phyloP scores from a whole-genome alignment of 1,140 invertebrate species.

The Drosophila carrolli region DNA sequence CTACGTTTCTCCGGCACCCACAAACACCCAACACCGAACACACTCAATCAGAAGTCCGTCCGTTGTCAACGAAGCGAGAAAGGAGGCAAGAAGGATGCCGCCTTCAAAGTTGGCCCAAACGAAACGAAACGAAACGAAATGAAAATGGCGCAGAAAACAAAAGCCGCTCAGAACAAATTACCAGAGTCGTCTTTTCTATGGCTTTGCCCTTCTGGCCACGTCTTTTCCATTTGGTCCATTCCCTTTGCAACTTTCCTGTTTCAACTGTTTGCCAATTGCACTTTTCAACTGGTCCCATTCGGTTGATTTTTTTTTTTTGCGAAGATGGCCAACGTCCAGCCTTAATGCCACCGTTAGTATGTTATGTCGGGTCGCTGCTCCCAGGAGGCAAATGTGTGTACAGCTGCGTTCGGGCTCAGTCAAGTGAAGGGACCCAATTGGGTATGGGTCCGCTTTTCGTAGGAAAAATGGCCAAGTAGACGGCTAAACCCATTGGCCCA shows the following conservation, averaged over 20 bases:
- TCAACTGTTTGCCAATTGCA: constrained; percentile 72
- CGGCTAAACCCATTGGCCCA: constrained; percentile 63
- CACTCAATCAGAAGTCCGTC: constrained; percentile 56
- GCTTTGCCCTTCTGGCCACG: constrained; percentile 56
- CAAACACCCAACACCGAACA: constrained; percentile 11
- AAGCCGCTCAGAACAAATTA: constrained; percentile 82
- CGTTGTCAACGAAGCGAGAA: constrained; percentile 49
- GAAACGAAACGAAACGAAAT: constrained; percentile 44
- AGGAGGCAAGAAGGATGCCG: constrained; percentile 33
- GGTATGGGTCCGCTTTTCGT: constrained; percentile 8
- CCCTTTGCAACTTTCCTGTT: constrained; percentile 43
- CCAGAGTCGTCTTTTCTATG: constrained; percentile 76
- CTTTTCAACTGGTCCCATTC: constrained; percentile 76
- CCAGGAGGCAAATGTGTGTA: constrained; percentile 70
- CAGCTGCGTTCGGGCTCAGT: constrained; percentile 70
- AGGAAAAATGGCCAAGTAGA: constrained; percentile 42
- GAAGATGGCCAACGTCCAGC: constrained; percentile 46
- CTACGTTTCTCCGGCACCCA: constrained; percentile 58
- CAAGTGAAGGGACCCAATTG: constrained; percentile 48
- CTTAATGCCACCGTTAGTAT: constrained; percentile 27
- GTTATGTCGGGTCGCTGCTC: constrained; percentile 49
- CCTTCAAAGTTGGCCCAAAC: constrained; percentile 28
- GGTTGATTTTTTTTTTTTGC: background rate
- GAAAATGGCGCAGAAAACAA: constrained; percentile 75
- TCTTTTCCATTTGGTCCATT: constrained; percentile 1